Evolutionary conservation across 2,888 invertebrate species (phyloP), one percentile per base, ranked within the genome.

Genomic region (Eupithecia exiguata): DNA sequence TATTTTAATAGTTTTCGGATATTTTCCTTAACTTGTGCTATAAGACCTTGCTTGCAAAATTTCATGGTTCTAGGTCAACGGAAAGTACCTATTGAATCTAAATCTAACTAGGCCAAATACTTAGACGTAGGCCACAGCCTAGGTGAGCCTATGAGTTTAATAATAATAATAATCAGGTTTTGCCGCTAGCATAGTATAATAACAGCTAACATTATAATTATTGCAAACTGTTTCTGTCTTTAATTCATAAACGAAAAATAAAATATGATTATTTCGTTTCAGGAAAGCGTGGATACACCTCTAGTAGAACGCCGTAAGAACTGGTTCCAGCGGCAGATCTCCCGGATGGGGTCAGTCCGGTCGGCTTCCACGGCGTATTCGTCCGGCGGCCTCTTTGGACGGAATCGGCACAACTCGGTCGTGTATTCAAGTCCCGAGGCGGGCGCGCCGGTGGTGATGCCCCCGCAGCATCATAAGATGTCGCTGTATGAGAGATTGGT

Each of bases 281-380:
- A 98, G 98, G 98, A 98, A 92, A 98, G 98, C 86, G 98, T 98
- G 0, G 98, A 98, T 84, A 98, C 98, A 0, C 98, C 98, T 12
- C 95, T 98, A 85, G 97, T 97, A 25, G 97, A 98, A 87, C 93
- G 97, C 71, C 95, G 98, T 53, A 98, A 98, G 89, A 98, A 97
- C 89, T 98, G 98, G 98, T 96, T 98, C 83, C 97, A 97, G 81
- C 95, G 98, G 67, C 97, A 97, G 87, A 96, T 98, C 80, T 97
- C 97, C 16, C 94, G 97, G 81, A 97, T 98, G 96, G 98, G 98
- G 1, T 98, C 98, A 0, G 96, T 97, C 49, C 95, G 98, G 38
- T 98, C 98, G 53, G 97, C 97, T 1, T 97, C 97, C 0, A 98
- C 98, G 0, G 97, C 97, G 0, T 98, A 98, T 86, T 97, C 97